Percentiles rank a stretch among this genome's conserved stretches.
These are phyloP conservation scores for Ficedula albicollis DNA, from an alignment of 2,797 vertebrate genomes.

Conservation along the genomic window DNA sequence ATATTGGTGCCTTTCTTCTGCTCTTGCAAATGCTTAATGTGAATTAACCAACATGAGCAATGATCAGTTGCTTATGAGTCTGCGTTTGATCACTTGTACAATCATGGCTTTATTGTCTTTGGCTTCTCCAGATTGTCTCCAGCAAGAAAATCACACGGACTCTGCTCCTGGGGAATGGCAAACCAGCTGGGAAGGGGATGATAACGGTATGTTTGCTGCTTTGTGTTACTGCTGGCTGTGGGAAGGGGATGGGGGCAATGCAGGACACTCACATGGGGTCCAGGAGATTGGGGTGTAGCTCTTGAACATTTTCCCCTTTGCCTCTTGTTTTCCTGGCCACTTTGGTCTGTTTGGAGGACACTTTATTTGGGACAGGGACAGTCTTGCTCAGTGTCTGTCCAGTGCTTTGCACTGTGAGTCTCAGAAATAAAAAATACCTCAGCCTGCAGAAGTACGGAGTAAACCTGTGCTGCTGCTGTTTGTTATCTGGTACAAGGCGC, in stretches of 20 bases:
- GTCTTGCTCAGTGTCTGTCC: background rate
- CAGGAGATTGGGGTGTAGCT: background rate
- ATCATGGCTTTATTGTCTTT: background rate
- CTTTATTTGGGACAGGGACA: background rate
- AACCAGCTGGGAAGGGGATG: slow-evolving; percentile 94
- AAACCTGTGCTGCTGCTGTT: background rate
- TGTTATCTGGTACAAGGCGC: background rate
- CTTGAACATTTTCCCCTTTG: background rate
- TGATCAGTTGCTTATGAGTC: background rate
- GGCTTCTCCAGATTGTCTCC: slow-evolving; percentile 87
- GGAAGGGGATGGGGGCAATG: background rate
- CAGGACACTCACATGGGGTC: background rate
- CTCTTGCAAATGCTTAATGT: background rate
- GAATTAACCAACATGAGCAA: background rate
- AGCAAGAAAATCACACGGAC: slow-evolving; percentile 95
- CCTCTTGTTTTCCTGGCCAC: background rate
- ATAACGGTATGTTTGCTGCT: slow-evolving; percentile 82
- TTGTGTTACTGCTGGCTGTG: fast-evolving
- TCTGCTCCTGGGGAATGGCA: slow-evolving; percentile 90
- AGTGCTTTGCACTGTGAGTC: background rate
- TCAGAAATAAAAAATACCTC: background rate
- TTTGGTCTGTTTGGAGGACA: background rate
- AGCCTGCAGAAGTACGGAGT: background rate
- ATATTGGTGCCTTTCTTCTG: fast-evolving
- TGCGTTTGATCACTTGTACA: background rate